Conservation (phyloP, 2,113 vertebrate species). For the cat (Felis catus) region F.catus_Fca126_mat1.0 CM031411.1:2708001-2708500, state of each 20-base stretch:
- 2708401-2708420: not conserved
- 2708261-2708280: not conserved
- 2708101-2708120: too few relatives aligned
- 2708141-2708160: not conserved
- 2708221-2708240: not conserved
- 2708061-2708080: too few relatives aligned
- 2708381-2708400: not conserved
- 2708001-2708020: not conserved
- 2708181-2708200: not conserved
- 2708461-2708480: fast-evolving
- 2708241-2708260: not conserved
- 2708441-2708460: not conserved
- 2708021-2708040: not conserved
- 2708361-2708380: not conserved
- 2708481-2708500: not conserved
- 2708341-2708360: not conserved
- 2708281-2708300: not conserved
- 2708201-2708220: not conserved
- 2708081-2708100: not conserved
- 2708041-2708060: not conserved
- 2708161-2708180: not conserved
- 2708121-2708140: not conserved
- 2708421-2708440: not conserved
- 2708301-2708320: not conserved
- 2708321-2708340: not conserved